phyloP scores from a whole-genome alignment of 2,888 invertebrate genomes.

The Agrotis clavis region DNA sequence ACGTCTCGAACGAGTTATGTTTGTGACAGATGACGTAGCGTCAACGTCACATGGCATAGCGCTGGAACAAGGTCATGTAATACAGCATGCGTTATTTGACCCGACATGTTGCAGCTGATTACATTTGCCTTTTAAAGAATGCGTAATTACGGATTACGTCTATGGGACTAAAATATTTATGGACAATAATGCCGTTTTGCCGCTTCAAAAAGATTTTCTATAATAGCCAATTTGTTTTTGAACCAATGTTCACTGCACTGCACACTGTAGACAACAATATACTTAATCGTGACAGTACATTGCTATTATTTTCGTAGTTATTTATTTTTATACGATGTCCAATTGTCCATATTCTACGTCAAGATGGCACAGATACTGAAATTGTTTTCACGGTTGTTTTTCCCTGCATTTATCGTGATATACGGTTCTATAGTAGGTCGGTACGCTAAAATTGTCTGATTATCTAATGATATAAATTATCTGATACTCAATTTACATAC shows the following conservation, averaged over 20 bases:
- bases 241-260: neutral
- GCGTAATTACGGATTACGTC: constrained; percentile 12
- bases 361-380: constrained; percentile 17
- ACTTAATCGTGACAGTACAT: constrained; percentile 3
- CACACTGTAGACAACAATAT: neutral
- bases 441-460: neutral
- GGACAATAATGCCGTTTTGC: neutral
- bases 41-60: constrained; percentile 53
- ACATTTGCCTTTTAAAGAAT: constrained; percentile 22
- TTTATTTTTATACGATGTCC: constrained; percentile 27
- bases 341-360: neutral
- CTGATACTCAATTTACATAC: neutral
- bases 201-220: neutral
- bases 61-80: constrained; percentile 59
- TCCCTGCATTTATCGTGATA: neutral
- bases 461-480: constrained; percentile 4
- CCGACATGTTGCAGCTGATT: constrained; percentile 20
- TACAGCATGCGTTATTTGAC: constrained; percentile 40
- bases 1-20: constrained; percentile 41
- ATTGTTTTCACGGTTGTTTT: neutral
- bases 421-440: neutral
- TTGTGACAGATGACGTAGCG: constrained; percentile 51
- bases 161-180: neutral
- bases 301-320: constrained; percentile 14
- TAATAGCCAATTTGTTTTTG: neutral